phyloP scores from a whole-genome alignment of 2,113 vertebrate species.

The Myiopsitta monachus region DNA sequence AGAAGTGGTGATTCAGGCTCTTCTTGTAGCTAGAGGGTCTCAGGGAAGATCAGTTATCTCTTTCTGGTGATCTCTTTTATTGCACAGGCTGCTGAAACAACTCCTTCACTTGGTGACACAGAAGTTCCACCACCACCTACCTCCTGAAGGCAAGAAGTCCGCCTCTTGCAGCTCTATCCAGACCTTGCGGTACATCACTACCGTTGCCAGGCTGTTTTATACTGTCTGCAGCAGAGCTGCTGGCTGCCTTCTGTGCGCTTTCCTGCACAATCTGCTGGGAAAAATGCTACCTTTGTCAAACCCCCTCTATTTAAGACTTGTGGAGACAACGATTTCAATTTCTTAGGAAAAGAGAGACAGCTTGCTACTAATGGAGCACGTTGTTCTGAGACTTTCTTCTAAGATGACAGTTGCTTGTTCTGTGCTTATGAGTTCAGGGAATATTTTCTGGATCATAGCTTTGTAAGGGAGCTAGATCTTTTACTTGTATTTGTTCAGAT shows the following conservation, averaged over 20 bases:
- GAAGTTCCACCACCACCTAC: fast-evolving
- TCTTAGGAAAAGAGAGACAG: neutral
- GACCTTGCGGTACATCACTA: neutral
- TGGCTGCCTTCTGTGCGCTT: neutral
- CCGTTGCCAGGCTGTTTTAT: neutral
- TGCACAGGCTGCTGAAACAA: neutral
- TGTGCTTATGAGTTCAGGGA: neutral
- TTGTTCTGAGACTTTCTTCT: neutral
- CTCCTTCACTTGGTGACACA: neutral
- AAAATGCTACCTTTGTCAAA: neutral
- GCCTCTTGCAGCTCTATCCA: neutral
- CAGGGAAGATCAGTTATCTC: neutral
- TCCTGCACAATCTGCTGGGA: neutral
- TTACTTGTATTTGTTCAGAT: neutral
- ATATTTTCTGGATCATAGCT: neutral
- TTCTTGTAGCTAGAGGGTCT: fast-evolving
- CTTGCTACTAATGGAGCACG: fast-evolving
- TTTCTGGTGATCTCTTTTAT: neutral
- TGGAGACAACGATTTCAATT: neutral
- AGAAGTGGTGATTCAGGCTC: neutral
- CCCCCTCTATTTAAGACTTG: neutral
- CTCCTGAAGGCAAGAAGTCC: neutral
- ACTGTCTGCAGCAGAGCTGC: neutral
- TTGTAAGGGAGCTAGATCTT: neutral
- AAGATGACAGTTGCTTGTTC: neutral